phyloP scores from a whole-genome alignment of 2,113 vertebrate species.

The Pseudorectes ferrugineus region DNA sequence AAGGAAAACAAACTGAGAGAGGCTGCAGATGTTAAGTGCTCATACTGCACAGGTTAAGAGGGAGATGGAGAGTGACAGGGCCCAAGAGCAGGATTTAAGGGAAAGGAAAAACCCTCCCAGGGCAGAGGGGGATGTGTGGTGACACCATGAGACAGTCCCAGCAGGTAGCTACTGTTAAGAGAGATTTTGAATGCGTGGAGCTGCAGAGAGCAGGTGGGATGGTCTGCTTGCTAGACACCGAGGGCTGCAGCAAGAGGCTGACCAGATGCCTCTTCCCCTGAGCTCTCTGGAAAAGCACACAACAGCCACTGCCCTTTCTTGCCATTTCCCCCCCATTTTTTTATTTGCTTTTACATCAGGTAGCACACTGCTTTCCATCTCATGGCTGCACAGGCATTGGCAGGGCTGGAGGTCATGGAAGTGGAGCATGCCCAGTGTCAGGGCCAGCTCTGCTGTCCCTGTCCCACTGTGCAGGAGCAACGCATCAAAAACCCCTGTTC shows the following conservation, averaged over 20 bases:
- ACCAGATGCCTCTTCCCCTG: not conserved
- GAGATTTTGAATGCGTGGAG: not conserved
- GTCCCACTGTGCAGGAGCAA: not conserved
- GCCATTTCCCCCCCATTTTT: not conserved
- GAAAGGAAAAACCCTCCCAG: not conserved
- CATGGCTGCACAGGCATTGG: fast-evolving
- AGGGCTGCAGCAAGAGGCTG: not conserved
- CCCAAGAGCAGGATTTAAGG: not conserved
- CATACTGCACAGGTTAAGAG: not conserved
- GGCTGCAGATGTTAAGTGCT: not conserved
- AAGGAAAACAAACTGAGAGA: not conserved
- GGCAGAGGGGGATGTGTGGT: not conserved
- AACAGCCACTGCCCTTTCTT: not conserved
- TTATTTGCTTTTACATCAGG: not conserved
- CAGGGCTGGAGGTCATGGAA: not conserved
- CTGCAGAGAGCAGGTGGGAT: not conserved
- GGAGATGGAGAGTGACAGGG: not conserved
- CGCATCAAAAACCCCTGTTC: not conserved
- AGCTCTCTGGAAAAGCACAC: not conserved
- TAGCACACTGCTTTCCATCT: not conserved
- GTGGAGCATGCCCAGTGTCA: fast-evolving
- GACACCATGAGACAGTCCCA: not conserved
- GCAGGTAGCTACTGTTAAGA: not conserved
- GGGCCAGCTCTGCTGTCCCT: not conserved
- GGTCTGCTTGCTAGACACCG: not conserved